These are phyloP conservation scores for Conomelus anceps DNA, from an alignment of 2,888 invertebrate species.

Conservation along the genomic window DNA sequence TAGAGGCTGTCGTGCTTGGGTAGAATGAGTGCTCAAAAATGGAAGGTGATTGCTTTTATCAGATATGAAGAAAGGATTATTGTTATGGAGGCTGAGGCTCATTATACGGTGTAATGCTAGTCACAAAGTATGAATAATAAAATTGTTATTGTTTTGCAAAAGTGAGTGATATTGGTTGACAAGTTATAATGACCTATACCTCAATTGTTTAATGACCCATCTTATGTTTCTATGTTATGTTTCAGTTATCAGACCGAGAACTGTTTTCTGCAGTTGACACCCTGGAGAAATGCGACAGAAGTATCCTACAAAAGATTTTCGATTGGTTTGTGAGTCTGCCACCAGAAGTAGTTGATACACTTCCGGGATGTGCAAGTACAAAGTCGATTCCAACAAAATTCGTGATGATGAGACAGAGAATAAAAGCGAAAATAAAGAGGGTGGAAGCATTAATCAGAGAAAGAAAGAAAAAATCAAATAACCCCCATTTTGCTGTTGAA, in stretches of 20 bases:
- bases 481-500: constrained; percentile 39
- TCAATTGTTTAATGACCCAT: too few relatives aligned
- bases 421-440: constrained; percentile 50
- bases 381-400: constrained; percentile 40
- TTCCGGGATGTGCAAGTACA: constrained; percentile 53
- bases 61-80: too few relatives aligned
- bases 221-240: too few relatives aligned
- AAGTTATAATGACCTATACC: background rate
- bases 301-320: constrained; percentile 57
- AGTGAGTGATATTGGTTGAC: too few relatives aligned
- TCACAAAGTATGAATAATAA: too few relatives aligned
- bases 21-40: too few relatives aligned
- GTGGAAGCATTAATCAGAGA: constrained; percentile 39
- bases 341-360: constrained; percentile 50
- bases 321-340: constrained; percentile 58
- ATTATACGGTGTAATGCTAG: too few relatives aligned
- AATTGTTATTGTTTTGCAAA: too few relatives aligned
- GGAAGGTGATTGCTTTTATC: too few relatives aligned
- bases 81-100: too few relatives aligned
- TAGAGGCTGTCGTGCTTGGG: too few relatives aligned
- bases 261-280: background rate
- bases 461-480: constrained; percentile 33
- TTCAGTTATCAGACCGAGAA: background rate
- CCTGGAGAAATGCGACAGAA: constrained; percentile 50
- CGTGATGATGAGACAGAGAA: constrained; percentile 47